phyloP scores from a whole-genome alignment of 2,888 invertebrate species.

The Lingula anatina region DNA sequence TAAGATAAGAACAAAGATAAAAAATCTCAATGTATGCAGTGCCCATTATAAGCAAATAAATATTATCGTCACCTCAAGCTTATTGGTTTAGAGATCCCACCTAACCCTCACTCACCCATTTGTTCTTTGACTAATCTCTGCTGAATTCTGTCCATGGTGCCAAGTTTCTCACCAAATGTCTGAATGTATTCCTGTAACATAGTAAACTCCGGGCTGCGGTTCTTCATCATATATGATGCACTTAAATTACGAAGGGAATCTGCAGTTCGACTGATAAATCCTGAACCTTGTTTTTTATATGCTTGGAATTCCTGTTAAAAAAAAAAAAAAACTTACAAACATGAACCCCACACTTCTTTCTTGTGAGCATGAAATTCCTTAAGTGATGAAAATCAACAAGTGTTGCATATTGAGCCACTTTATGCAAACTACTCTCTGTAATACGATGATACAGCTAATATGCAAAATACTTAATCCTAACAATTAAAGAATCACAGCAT shows the following conservation, averaged over 20 bases:
- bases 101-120: slow-evolving; percentile 53
- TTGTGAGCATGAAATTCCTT: background rate
- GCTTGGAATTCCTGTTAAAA: slow-evolving; percentile 60
- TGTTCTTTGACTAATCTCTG: slow-evolving; percentile 64
- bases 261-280: slow-evolving; percentile 58
- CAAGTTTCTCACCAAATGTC: slow-evolving; percentile 61
- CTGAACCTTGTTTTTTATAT: slow-evolving; percentile 60
- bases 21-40: too few relatives aligned
- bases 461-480: too few relatives aligned
- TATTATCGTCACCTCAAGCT: too few relatives aligned
- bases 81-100: too few relatives aligned
- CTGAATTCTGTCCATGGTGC: slow-evolving; percentile 62
- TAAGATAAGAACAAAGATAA: too few relatives aligned
- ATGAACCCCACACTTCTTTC: too few relatives aligned
- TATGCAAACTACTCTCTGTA: too few relatives aligned
- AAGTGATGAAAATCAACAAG: background rate
- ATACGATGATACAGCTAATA: too few relatives aligned
- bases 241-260: slow-evolving; percentile 60
- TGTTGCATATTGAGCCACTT: too few relatives aligned
- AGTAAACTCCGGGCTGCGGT: slow-evolving; percentile 62
- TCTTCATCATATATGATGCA: slow-evolving; percentile 58
- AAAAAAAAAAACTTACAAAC: background rate
- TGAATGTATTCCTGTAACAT: slow-evolving; percentile 61
- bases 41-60: too few relatives aligned
- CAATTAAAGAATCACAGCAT: background rate